Evolutionary conservation across 2,888 invertebrate species (phyloP), one percentile per base, ranked within the genome.

Genomic region (Sylvicola cinctus): DNA sequence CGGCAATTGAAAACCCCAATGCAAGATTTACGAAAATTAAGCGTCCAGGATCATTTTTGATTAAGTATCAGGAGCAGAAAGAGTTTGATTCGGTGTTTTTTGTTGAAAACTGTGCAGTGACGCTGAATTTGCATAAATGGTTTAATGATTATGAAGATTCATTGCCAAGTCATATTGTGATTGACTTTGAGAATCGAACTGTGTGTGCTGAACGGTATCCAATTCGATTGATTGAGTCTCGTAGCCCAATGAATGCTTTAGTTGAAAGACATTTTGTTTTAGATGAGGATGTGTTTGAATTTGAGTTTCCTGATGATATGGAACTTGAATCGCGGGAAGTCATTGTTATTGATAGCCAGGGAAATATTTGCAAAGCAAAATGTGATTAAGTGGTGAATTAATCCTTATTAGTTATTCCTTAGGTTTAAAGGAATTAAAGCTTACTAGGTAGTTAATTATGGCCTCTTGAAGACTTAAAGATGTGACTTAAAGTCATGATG

Each of bases 81-180:
- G 36, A 43, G 28, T 49, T 48, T 40, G 58, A 58, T 40, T 47
- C 48, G 29, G 54, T 52, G 38, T 57, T 50, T 38, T 59, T 58
- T 34, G 45, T 52, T 0, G 41, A 43, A 35, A 58, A 52, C 29
- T 58, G 56, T 35, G 51, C 50, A 7, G 40, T 52, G 1, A 54
- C 54, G 25, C 42, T 58, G 12, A 46, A 46, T 8, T 41, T 50
- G 27, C 56, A 59, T 45, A 49, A 49, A 17, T 58, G 58, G 58
- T 41, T 58, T 7, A 45, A 46, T 37, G 28, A 37, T 35, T 17
- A 16, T 23, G 4, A 13, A 17, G 31, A 36, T 14, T n/a, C 30
- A 13, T 25, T n/a, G 10, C 12, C 15, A 10, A n/a, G 20, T 11
- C 16, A 33, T n/a, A 35, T 36, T 15, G n/a, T 12, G 2, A 28